Evolutionary conservation across 1,140 invertebrate genomes (phyloP).

Genomic region (Pygmarrhopalites habei): DNA sequence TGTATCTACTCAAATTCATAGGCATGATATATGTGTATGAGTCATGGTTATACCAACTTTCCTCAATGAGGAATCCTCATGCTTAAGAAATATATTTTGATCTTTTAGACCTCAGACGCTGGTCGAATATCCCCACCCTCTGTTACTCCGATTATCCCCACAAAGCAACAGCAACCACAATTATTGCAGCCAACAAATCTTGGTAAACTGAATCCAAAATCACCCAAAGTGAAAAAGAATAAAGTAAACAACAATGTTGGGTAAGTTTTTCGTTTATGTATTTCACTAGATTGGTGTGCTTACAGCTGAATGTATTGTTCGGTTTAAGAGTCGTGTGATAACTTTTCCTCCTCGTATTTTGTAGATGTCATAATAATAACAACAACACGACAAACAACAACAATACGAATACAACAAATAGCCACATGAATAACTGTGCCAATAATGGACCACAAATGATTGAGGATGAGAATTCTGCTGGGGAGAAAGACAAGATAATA

Average conservation of each 20-base stretch:
- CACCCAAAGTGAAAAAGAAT: constrained; percentile 34
- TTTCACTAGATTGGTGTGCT: no score
- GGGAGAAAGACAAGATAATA: constrained; percentile 16
- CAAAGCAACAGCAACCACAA: constrained; percentile 23
- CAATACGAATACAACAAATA: neutral
- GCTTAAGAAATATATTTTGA: no score
- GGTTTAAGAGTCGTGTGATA: no score
- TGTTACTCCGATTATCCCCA: constrained; percentile 15
- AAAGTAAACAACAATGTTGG: constrained; percentile 1
- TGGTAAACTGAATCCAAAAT: constrained; percentile 23
- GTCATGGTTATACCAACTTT: no score
- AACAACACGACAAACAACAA: constrained; percentile 24
- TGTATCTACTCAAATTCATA: no score
- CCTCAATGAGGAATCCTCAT: no score
- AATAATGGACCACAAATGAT: constrained; percentile 6
- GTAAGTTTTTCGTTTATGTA: no score
- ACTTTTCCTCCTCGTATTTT: no score
- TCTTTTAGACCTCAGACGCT: constrained; percentile 29
- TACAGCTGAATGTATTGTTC: no score
- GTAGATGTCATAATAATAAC: constrained; percentile 15
- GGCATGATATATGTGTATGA: no score
- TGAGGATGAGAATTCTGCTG: neutral
- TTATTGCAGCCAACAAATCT: neutral
- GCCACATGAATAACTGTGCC: constrained; percentile 11
- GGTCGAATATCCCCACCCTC: constrained; percentile 2